Base-by-base conservation (phyloP, 2,797 vertebrate genomes). In the Poecilia velifera region DNA sequence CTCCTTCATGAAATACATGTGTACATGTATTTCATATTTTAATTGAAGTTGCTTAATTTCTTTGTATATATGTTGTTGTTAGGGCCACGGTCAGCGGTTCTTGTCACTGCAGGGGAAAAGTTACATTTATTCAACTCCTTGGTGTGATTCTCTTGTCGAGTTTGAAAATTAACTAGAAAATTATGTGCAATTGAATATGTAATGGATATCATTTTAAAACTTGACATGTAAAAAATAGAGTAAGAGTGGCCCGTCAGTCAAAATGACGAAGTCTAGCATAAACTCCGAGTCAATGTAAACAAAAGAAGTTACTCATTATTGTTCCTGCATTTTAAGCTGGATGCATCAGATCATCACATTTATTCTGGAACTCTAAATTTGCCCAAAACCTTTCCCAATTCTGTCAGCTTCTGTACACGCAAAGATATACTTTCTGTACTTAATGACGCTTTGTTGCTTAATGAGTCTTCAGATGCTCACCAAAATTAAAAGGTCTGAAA, bases 401-500 rank as follows among this genome's bases (percentile, higher is more conserved):
- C 45, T 81, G 28, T 78, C 62, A 77, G 53, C 47, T 41, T 22
- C 59, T 46, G 31, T 45, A 34, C 57, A 0, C 3, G 14, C 46
- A 49, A 49, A 3, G 22, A 57, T 73, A 59, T 77, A 66, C 39
- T 46, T 64, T 77, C 31, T 77, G 49, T 64, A 2, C 72, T 76
- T 83, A 75, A 79, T 88, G 74, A 84, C 75, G 80, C 82, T 78
- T 28, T 82, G 72, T 75, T 76, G 79, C 77, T 51, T 81, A 87
- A 83, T 73, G 55, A 84, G 84, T 72, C 68, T 72, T 76, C 78
- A 59, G 89, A 83, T 39, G 34, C 36, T 64, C 34, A 36, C 31
- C 79, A 45, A 59, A 31, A 82, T 83, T 76, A 87, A 92, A 83
- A 82, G 83, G 83, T 76, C 71, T 76, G 78, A 92, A 92, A 91